Evolutionary conservation across 1,140 invertebrate genomes (phyloP), one percentile per base, ranked within the genome.

Genomic region (Lithobius niger): DNA sequence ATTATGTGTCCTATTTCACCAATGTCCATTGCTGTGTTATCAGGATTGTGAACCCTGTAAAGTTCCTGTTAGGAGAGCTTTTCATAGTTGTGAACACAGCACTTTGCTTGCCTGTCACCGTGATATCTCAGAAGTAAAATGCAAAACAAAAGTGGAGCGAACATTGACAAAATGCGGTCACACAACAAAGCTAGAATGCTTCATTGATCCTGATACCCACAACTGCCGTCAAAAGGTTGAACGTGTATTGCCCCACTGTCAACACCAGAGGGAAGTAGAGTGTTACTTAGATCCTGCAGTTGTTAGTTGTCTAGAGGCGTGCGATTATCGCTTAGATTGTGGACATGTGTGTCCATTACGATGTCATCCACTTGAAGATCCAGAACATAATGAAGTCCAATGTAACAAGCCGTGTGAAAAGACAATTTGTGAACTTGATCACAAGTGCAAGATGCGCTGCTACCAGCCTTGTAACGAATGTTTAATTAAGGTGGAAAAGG

Each of bases 1-100:
- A n/a, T n/a, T n/a, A 52, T 55, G 54, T 21, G 19, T 55, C 27
- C 27, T n/a, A 45, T 55, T 19, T 13, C 58, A 60, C 42, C 56
- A 36, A n/a, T 55, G 54, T 40, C 25, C 25, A 3, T 3, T 16
- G 25, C 3, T 6, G 18, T 55, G 54, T 25, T 59, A 28, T 42
- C 2, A 59, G 49, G 45, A 59, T 24, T 64, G 62, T 52, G 60
- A 48, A 1, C n/a, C n/a, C 4, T 64, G 62, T 48, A 24, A 15
- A 2, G 52, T 50, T 25, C 25, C 26, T 3, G 56, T 61, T 26
- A 6, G 16, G 2, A 44, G 47, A 26, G n/a, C 26, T 40, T 31
- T 31, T 22, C 15, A 28, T 36, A 24, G 51, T 13, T 52, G 31
- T 56, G 27, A 25, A 26, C 49, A 22, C 3, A 25, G 54, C 52